A percentile compares a stretch with the other conserved stretches of the same genome.
Conservation (phyloP, 53 echinoderm and acorn worm genomes). For the Hippasteria phrygiana region DNA sequence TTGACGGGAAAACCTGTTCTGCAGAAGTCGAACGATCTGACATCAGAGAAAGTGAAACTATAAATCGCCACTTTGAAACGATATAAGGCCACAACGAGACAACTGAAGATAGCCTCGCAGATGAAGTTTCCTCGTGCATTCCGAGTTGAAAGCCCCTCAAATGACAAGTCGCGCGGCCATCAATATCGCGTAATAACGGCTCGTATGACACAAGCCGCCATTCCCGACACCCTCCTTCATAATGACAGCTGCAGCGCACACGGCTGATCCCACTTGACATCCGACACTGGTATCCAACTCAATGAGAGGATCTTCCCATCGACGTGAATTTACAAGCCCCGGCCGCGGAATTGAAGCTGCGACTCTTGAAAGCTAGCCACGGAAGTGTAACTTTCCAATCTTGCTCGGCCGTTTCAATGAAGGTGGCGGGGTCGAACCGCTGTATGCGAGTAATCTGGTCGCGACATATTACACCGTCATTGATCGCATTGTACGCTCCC, state of each 20-base stretch:
- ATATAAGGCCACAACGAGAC: background rate
- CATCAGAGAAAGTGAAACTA: background rate
- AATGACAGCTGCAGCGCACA: background rate
- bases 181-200: background rate
- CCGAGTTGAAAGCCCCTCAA: slow-evolving; percentile 24
- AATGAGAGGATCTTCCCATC: slow-evolving; percentile 45
- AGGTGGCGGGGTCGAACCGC: background rate
- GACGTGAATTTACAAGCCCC: slow-evolving; percentile 33
- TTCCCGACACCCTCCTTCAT: slow-evolving; percentile 10
- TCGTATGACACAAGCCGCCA: slow-evolving; percentile 12
- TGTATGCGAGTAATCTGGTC: slow-evolving; percentile 27
- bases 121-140: slow-evolving; percentile 1
- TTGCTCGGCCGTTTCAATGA: background rate
- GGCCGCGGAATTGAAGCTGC: background rate
- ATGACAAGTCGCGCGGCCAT: background rate
- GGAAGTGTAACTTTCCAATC: slow-evolving; percentile 36
- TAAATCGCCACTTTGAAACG: background rate
- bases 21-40: background rate
- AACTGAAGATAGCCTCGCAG: background rate
- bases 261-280: background rate
- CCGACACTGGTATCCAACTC: background rate
- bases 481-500: slow-evolving; percentile 30
- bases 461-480: slow-evolving; percentile 42
- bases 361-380: background rate
- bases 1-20: too few relatives aligned